phyloP scores from a whole-genome alignment of 2,113 vertebrate genomes.

The Hemibagrus wyckioides region DNA sequence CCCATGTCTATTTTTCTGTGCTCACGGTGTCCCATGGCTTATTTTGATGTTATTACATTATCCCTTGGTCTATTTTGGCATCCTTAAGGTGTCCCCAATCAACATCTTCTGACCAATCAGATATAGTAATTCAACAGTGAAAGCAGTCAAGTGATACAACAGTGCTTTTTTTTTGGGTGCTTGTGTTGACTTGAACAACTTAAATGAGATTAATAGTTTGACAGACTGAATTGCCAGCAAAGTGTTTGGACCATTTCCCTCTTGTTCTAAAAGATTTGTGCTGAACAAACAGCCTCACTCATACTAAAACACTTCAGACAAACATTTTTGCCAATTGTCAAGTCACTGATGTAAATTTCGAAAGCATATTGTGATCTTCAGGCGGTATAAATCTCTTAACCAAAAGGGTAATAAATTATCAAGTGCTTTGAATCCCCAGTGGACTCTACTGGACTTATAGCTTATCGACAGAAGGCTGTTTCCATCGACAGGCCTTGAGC shows the following conservation, averaged over 20 bases:
- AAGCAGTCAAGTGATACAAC: neutral
- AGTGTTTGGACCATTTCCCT: neutral
- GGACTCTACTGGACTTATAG: neutral
- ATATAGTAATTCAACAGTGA: no score
- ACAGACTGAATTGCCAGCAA: neutral
- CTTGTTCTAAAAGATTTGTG: neutral
- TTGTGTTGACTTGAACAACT: neutral
- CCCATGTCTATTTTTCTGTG: no score
- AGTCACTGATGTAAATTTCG: neutral
- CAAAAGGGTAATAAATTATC: conserved; percentile 12
- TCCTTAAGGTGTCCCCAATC: no score
- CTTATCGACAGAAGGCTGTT: conserved; percentile 4
- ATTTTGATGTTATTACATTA: no score
- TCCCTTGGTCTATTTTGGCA: no score
- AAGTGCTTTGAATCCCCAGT: conserved; percentile 14
- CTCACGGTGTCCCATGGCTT: no score
- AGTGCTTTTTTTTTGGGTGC: neutral
- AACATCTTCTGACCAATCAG: neutral
- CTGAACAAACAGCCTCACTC: neutral
- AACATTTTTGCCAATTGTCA: neutral
- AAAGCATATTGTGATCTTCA: neutral
- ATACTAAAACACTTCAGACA: neutral
- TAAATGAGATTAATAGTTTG: conserved; percentile 8
- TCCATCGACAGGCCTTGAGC: conserved; percentile 1
- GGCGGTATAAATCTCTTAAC: neutral